Evolutionary conservation across 1,140 invertebrate genomes (phyloP).

Genomic region (Ips nitidus): DNA sequence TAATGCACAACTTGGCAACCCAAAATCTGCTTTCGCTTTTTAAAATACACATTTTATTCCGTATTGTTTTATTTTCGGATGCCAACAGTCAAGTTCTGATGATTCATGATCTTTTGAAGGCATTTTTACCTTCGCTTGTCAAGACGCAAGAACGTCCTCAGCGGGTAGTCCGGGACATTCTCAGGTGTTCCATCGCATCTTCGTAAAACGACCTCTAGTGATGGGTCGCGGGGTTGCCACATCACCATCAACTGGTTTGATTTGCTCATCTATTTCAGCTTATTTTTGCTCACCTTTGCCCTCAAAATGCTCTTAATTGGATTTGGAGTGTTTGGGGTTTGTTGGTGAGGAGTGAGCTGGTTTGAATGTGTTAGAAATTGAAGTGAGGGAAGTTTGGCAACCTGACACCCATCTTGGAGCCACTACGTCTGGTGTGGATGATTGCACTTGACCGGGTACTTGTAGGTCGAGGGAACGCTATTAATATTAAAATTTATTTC

Average conservation of each 20-base stretch:
- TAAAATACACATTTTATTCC: not conserved
- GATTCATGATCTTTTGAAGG: constrained; percentile 34
- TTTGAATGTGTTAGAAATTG: not conserved
- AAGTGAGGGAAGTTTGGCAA: constrained; percentile 15
- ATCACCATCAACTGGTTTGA: constrained; percentile 1
- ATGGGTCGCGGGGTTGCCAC: not conserved
- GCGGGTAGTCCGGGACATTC: constrained; percentile 42
- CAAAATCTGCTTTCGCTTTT: not conserved
- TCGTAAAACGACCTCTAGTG: constrained; percentile 10
- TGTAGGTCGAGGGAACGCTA: constrained; percentile 19
- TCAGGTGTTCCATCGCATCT: constrained; percentile 40
- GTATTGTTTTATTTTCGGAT: constrained; percentile 34
- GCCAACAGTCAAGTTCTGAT: constrained; percentile 36
- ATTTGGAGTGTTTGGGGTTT: not conserved
- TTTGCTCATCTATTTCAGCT: not conserved
- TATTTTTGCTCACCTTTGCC: not conserved
- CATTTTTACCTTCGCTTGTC: constrained; percentile 34
- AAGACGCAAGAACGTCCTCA: constrained; percentile 36
- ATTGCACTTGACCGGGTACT: constrained; percentile 36
- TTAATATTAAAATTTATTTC: constrained; percentile 38
- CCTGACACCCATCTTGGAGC: constrained; percentile 26
- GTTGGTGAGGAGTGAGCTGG: no score
- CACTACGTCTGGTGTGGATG: constrained; percentile 35
- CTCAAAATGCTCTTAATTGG: not conserved
- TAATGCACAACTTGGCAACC: not conserved